These are phyloP conservation scores for Drosophila melanogaster DNA, from an alignment of 1,140 invertebrate genomes.

Conservation along the genomic window Release_6_plus_ISO1_MT NT_037436.4:3374501-3375000, in stretches of 20 bases:
- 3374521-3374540: conserved; percentile 42
- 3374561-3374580: conserved; percentile 25
- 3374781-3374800: conserved; percentile 4
- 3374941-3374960: conserved; percentile 10
- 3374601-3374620: conserved; percentile 25
- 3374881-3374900: conserved; percentile 11
- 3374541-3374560: conserved; percentile 7
- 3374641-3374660: conserved; percentile 21
- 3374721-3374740: conserved; percentile 49
- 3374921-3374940: conserved; percentile 50
- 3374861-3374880: conserved; percentile 10
- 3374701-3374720: conserved; percentile 37
- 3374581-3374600: background rate
- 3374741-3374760: conserved; percentile 36
- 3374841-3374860: conserved; percentile 55
- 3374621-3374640: conserved; percentile 40
- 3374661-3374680: conserved; percentile 31
- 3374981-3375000: conserved; percentile 67
- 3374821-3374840: background rate
- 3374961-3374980: conserved; percentile 20
- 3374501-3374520: conserved; percentile 69
- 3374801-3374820: conserved; percentile 50
- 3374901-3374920: conserved; percentile 44
- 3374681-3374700: conserved; percentile 48
- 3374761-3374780: conserved; percentile 54